Base-by-base conservation (phyloP, 2,888 invertebrate species). In the Crematogaster levior region DNA sequence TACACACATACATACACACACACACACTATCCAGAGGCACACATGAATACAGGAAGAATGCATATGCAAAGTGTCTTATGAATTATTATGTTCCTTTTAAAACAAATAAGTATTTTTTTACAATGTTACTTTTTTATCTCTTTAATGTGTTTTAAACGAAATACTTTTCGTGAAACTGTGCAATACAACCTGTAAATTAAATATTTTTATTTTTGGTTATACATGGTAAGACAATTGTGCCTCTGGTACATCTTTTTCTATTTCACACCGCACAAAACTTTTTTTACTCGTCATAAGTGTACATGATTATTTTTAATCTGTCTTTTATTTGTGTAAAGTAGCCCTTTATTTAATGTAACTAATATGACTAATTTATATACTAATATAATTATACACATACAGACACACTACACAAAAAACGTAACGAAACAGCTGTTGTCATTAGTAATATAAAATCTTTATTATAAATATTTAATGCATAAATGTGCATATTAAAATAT, bases 181-280 rank as follows among this genome's bases (percentile, higher is more conserved):
- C 18, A 18, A 77, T 15, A 46, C 5, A 81, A 43, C 21, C 12
- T 24, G 24, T 46, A 30, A 74, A n/a, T 63, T 40, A 21, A 63
- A 10, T 18, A 21, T 27, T 63, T 53, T 21, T 73, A 12, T 21
- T 81, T 60, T 30, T 18, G 0, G 0, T 77, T 58, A 27, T 21
- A 3, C 37, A 51, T 18, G 5, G 3, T 65, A 53, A 81, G 24
- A 40, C 7, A n/a, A 10, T 53, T 86, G 84, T 84, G 88, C 87
- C 86, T 86, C 83, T 83, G 84, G 77, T 80, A 40, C 2, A 43
- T 73, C 56, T 79, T 70, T 24, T 81, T 83, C 37, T 68, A 87
- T 40, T 84, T 86, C 56, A 82, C 79, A 68, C 27, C 10, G 40
- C 81, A 60, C 80, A 87, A 79, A 80, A 65, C 73, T 51, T 63